These are phyloP conservation scores for Todus mexicanus DNA, from an alignment of 2,797 vertebrate genomes.

Conservation along the genomic window DNA sequence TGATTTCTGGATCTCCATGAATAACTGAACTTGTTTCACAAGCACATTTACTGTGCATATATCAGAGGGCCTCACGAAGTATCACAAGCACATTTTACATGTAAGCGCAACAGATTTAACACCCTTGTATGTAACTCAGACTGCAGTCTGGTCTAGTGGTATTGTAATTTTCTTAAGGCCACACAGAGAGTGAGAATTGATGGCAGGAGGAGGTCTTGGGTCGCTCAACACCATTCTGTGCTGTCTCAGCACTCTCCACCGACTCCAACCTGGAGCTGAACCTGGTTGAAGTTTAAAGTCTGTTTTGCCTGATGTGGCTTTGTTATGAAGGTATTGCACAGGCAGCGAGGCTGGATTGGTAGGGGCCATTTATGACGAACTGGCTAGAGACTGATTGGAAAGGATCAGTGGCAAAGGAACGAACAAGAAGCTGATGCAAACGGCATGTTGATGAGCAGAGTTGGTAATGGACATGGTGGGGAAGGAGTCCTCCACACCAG, in stretches of 20 bases:
- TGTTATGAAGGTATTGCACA: neutral
- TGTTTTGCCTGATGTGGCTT: neutral
- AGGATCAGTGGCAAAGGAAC: neutral
- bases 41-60: neutral
- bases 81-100: neutral
- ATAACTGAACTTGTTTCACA: neutral
- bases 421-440: neutral
- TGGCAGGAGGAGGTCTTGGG: neutral
- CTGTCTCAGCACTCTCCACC: neutral
- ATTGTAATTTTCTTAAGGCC: neutral
- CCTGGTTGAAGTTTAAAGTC: neutral
- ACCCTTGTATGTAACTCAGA: neutral
- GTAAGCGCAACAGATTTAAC: neutral
- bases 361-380: neutral
- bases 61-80: neutral
- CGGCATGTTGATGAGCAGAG: rapidly evolving
- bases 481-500: neutral
- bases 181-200: neutral
- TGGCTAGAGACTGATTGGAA: neutral
- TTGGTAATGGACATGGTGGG: neutral
- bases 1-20: neutral
- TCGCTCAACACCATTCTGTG: rapidly evolving
- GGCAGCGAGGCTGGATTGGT: neutral
- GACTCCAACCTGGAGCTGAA: neutral
- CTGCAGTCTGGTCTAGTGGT: neutral